These are phyloP conservation scores for Caenorhabditis uteleia DNA, from an alignment of 2,888 invertebrate genomes.

Conservation along the genomic window DNA sequence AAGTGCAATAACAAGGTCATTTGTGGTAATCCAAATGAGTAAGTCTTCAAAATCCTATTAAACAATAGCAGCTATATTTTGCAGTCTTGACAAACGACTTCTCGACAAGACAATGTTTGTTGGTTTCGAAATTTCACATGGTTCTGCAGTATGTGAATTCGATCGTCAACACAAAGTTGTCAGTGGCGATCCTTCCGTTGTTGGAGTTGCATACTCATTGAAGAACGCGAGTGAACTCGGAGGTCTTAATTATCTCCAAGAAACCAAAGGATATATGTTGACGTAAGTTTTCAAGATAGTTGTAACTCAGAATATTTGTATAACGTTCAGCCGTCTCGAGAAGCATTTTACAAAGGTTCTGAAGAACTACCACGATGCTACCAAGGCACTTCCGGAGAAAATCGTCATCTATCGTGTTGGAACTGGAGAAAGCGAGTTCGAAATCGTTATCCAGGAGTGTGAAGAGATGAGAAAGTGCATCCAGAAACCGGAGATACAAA, in stretches of 20 bases:
- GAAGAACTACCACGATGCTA: not conserved
- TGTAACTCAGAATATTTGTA: not conserved
- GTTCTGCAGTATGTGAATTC: slow-evolving; percentile 27
- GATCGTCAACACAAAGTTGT: slow-evolving; percentile 22
- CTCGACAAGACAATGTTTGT: slow-evolving; percentile 31
- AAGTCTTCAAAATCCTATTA: not conserved
- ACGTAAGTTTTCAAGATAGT: not conserved
- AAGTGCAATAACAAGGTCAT: not conserved
- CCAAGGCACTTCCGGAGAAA: slow-evolving; percentile 16
- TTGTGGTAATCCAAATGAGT: slow-evolving; percentile 5
- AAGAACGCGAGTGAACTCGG: slow-evolving; percentile 12
- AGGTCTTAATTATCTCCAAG: slow-evolving; percentile 25
- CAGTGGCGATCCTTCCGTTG: slow-evolving; percentile 42
- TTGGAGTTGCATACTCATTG: slow-evolving; percentile 37
- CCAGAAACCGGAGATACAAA: not conserved
- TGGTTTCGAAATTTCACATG: slow-evolving; percentile 45
- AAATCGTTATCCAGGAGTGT: slow-evolving; percentile 13
- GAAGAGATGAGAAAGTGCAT: slow-evolving; percentile 11
- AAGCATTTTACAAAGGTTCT: not conserved
- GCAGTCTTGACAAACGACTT: slow-evolving; percentile 1
- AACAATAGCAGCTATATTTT: slow-evolving; percentile 1
- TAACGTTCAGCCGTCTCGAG: not conserved
- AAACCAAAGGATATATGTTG: slow-evolving; percentile 8
- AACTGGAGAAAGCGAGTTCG: slow-evolving; percentile 30
- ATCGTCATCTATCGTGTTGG: slow-evolving; percentile 40